Evolutionary conservation across 92 coral and sea anemone species (phyloP).

Genomic region (Actinostola sp.): DNA sequence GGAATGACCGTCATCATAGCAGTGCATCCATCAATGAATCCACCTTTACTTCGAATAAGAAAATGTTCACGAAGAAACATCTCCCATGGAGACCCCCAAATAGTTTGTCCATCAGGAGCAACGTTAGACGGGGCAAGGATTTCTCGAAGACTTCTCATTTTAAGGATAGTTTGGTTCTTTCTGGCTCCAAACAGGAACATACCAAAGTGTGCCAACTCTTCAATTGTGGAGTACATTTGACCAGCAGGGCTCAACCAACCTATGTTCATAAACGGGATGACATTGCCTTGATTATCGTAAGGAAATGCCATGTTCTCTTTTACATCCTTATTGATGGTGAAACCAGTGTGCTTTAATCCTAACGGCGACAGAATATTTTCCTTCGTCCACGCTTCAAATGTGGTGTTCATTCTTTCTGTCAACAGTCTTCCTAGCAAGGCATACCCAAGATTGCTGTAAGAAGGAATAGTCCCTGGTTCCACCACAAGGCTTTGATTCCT

Average conservation of each 20-base stretch:
- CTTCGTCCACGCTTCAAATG: conserved; percentile 30
- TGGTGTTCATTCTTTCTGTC: conserved; percentile 36
- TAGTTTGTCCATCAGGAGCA: conserved; percentile 46
- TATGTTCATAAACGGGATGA: conserved; percentile 25
- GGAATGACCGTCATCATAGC: conserved; percentile 49
- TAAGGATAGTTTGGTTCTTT: conserved; percentile 12
- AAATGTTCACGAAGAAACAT: conserved; percentile 54
- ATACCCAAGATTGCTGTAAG: conserved; percentile 69
- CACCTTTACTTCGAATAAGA: conserved; percentile 57
- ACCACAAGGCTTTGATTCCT: conserved; percentile 48
- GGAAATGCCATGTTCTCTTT: conserved; percentile 46
- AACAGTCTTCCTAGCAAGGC: conserved; percentile 53
- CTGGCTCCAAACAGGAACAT: conserved; percentile 19
- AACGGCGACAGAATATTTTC: conserved; percentile 32
- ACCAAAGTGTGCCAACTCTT: conserved; percentile 30
- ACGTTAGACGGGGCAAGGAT: conserved; percentile 41
- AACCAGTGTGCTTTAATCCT: conserved; percentile 40
- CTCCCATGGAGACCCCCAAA: conserved; percentile 70
- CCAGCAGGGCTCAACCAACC: conserved; percentile 45
- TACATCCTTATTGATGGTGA: conserved; percentile 10
- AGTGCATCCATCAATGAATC: conserved; percentile 35
- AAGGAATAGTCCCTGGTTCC: conserved; percentile 51
- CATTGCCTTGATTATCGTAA: conserved; percentile 18
- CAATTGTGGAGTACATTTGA: conserved; percentile 41
- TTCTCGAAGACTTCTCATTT: conserved; percentile 26